phyloP scores from a whole-genome alignment of 2,888 invertebrate species.

The Scrobipalpa atriplicella region DNA sequence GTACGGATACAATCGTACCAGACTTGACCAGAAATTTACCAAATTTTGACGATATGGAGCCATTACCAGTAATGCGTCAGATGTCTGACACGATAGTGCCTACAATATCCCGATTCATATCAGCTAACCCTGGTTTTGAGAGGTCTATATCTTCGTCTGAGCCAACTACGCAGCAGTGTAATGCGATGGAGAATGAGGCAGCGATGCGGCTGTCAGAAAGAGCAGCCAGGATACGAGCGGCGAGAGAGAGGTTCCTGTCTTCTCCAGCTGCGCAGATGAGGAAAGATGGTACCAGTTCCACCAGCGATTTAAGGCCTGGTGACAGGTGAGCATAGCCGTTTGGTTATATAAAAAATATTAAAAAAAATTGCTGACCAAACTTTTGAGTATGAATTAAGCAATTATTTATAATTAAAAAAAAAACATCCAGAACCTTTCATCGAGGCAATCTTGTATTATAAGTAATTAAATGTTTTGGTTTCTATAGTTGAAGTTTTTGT shows the following conservation, averaged over 20 bases:
- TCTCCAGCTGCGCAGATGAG: slow-evolving; percentile 70
- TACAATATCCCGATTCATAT: slow-evolving; percentile 57
- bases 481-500: background rate
- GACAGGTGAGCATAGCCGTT: slow-evolving; percentile 57
- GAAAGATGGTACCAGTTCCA: slow-evolving; percentile 72
- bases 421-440: too few relatives aligned
- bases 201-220: slow-evolving; percentile 69
- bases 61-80: slow-evolving; percentile 57
- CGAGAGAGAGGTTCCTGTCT: slow-evolving; percentile 88
- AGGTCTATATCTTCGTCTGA: slow-evolving; percentile 66
- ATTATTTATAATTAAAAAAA: too few relatives aligned
- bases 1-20: slow-evolving; percentile 70
- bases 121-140: slow-evolving; percentile 58
- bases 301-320: slow-evolving; percentile 69
- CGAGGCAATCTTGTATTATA: too few relatives aligned
- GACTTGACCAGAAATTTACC: slow-evolving; percentile 50
- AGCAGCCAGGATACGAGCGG: slow-evolving; percentile 85
- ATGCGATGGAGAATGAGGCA: slow-evolving; percentile 46
- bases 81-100: slow-evolving; percentile 63
- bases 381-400: too few relatives aligned
- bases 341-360: too few relatives aligned
- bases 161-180: slow-evolving; percentile 36
- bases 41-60: slow-evolving; percentile 42
- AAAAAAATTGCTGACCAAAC: too few relatives aligned
- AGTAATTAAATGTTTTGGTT: background rate